Conservation (phyloP, 2,888 invertebrate species). For the Invenusta paracnida region DNA sequence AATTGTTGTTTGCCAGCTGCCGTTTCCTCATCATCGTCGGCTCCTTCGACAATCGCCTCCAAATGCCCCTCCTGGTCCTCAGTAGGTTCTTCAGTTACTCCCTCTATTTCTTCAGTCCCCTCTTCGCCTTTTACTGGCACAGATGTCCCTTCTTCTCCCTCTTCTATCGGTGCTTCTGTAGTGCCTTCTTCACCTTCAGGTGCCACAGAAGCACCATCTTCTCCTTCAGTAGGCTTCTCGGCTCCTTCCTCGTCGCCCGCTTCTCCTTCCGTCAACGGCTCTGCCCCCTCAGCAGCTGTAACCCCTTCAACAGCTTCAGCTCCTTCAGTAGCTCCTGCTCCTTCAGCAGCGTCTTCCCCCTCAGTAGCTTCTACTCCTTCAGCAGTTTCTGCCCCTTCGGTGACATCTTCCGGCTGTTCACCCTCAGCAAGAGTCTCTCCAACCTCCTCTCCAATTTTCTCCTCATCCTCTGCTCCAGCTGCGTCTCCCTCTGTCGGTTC, state of each 20-base stretch:
- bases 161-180: background rate
- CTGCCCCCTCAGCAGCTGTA: conserved; percentile 37
- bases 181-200: background rate
- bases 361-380: conserved; percentile 36
- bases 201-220: background rate
- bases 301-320: conserved; percentile 37
- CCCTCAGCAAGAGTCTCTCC: background rate
- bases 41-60: background rate
- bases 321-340: conserved; percentile 10
- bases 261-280: conserved; percentile 45
- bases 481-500: conserved; percentile 17
- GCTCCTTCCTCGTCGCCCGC: conserved; percentile 34
- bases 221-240: conserved; percentile 41
- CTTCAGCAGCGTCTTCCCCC: conserved; percentile 8
- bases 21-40: background rate
- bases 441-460: conserved; percentile 41
- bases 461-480: conserved; percentile 42
- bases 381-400: conserved; percentile 34
- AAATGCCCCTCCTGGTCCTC: background rate
- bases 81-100: background rate
- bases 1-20: too few species aligned
- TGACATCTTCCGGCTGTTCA: conserved; percentile 22
- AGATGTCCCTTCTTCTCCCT: conserved; percentile 28
- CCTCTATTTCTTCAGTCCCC: background rate
- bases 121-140: conserved; percentile 23